Conservation (phyloP, 2,888 invertebrate species). For the Nomada ruficornis region DNA sequence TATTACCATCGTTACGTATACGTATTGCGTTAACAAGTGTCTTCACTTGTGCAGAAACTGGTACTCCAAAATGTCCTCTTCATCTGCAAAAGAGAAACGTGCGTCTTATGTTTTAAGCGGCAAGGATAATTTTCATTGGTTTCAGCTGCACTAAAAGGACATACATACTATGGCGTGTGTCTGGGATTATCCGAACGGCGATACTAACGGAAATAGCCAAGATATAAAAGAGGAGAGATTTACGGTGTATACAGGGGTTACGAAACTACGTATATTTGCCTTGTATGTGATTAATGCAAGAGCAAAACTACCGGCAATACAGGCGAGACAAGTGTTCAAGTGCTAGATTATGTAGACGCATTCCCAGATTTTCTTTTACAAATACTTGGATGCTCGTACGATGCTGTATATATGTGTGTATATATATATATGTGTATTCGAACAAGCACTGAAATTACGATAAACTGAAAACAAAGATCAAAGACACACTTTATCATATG, state of each 20-base stretch:
- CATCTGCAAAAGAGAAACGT: slow-evolving; percentile 81
- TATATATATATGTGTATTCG: slow-evolving; percentile 11
- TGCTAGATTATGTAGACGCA: slow-evolving; percentile 35
- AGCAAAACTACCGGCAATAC: slow-evolving; percentile 41
- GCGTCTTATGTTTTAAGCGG: slow-evolving; percentile 40
- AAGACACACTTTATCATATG: slow-evolving; percentile 34
- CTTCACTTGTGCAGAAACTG: slow-evolving; percentile 85
- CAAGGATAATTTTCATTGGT: neutral
- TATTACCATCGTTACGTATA: slow-evolving; percentile 74
- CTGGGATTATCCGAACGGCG: slow-evolving; percentile 1
- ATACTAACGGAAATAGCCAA: slow-evolving; percentile 7
- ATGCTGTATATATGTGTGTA: slow-evolving; percentile 36
- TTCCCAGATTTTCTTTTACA: slow-evolving; percentile 42
- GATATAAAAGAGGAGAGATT: slow-evolving; percentile 15
- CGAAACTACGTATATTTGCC: slow-evolving; percentile 30
- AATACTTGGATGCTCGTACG: slow-evolving; percentile 45
- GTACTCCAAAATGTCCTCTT: slow-evolving; percentile 85
- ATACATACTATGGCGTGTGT: slow-evolving; percentile 28
- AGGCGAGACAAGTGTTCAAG: slow-evolving; percentile 30
- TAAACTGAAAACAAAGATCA: slow-evolving; percentile 24
- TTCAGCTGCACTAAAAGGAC: slow-evolving; percentile 47
- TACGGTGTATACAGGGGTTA: slow-evolving; percentile 26
- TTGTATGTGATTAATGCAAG: slow-evolving; percentile 45
- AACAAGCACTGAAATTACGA: slow-evolving; percentile 46
- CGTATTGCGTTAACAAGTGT: slow-evolving; percentile 69